Conservation (phyloP, 2,888 invertebrate species). For the Tribolium freemani region DNA sequence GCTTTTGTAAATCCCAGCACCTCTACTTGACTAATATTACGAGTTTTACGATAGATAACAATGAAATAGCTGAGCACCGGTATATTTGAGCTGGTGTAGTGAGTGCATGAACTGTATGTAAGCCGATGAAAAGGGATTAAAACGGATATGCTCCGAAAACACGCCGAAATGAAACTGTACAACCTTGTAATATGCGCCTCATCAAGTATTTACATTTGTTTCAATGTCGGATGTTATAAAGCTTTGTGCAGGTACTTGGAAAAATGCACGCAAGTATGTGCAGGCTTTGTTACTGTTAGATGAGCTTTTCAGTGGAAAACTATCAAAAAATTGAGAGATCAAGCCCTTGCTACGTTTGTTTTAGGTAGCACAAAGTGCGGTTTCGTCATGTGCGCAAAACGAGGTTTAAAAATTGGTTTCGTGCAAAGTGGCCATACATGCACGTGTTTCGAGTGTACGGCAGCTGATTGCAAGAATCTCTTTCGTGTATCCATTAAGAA, state of each 20-base stretch:
- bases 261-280: slow-evolving; percentile 13
- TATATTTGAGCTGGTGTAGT: slow-evolving; percentile 39
- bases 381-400: no score
- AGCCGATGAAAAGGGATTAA: slow-evolving; percentile 40
- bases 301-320: background rate
- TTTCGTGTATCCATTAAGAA: slow-evolving; percentile 38
- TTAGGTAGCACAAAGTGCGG: background rate
- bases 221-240: slow-evolving; percentile 21
- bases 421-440: slow-evolving; percentile 42
- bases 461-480: slow-evolving; percentile 38
- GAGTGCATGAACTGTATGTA: slow-evolving; percentile 33
- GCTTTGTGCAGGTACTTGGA: slow-evolving; percentile 23
- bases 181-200: slow-evolving; percentile 39
- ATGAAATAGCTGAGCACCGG: slow-evolving; percentile 48
- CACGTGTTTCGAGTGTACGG: slow-evolving; percentile 35
- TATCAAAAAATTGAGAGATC: background rate
- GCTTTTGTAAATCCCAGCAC: slow-evolving; percentile 27
- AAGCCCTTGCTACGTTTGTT: background rate
- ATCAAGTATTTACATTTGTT: slow-evolving; percentile 40
- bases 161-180: slow-evolving; percentile 39
- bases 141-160: slow-evolving; percentile 34
- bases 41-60: slow-evolving; percentile 44
- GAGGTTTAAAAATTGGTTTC: slow-evolving; percentile 30
- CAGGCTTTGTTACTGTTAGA: background rate
- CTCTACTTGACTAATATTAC: slow-evolving; percentile 32